Percentiles rank a stretch among this genome's conserved stretches.
phyloP scores from a whole-genome alignment of 2,113 vertebrate genomes.

The Stomatorhinus ivindoensis region DNA sequence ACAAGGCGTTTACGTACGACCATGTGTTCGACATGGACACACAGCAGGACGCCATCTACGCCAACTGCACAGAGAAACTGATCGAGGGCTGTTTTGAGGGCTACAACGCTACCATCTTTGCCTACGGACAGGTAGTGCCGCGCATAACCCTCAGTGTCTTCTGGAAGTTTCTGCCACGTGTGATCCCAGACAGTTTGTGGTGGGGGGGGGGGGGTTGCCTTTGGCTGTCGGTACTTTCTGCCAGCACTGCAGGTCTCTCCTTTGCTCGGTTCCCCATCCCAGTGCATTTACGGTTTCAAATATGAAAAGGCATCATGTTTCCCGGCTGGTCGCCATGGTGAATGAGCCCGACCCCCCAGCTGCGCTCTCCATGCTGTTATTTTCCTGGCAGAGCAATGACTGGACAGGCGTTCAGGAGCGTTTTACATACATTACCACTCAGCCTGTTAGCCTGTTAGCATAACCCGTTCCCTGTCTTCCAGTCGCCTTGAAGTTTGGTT shows the following conservation, averaged over 20 bases:
- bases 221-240: neutral
- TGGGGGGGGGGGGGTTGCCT: neutral
- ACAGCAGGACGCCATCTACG: conserved; percentile 80
- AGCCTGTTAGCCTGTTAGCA: neutral
- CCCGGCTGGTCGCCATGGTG: conserved; percentile 44
- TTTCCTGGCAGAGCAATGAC: neutral
- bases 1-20: conserved; percentile 96
- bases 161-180: neutral
- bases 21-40: conserved; percentile 87
- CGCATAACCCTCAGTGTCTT: neutral
- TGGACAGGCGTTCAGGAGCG: neutral
- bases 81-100: conserved; percentile 96
- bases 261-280: neutral
- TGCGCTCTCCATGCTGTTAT: conserved; percentile 15
- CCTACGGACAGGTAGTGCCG: conserved; percentile 80
- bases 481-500: neutral
- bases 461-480: neutral
- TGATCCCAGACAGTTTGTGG: neutral
- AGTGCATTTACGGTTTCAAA: conserved; percentile 9
- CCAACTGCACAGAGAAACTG: conserved; percentile 81
- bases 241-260: neutral
- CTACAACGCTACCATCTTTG: conserved; percentile 95
- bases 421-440: neutral
- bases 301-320: conserved; percentile 44
- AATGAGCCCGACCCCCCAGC: conserved; percentile 28